Conservation (phyloP, 1,140 invertebrate species). For the Ceratosolen fusciceps region DNA sequence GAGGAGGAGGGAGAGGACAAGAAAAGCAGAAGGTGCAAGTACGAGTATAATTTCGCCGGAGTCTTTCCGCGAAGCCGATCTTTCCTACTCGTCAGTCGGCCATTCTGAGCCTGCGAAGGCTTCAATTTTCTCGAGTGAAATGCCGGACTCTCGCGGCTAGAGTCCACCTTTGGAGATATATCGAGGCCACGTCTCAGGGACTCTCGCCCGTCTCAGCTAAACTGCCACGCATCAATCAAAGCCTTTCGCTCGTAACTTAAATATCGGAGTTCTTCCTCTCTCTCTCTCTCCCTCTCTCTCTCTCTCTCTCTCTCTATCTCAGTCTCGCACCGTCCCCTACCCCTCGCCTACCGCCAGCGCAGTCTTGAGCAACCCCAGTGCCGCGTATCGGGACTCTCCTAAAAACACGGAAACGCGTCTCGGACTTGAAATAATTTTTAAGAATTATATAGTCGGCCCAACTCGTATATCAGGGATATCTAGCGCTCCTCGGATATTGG, state of each 20-base stretch:
- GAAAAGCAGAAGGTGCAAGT: background rate
- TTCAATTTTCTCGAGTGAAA: conserved; percentile 29
- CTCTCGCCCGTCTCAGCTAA: background rate
- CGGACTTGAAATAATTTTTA: too few relatives aligned
- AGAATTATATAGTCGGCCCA: too few relatives aligned
- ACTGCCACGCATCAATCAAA: too few relatives aligned
- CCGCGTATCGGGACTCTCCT: too few relatives aligned
- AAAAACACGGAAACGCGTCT: too few relatives aligned
- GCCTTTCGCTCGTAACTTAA: too few relatives aligned
- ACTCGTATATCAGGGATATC: background rate
- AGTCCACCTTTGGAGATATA: conserved; percentile 31
- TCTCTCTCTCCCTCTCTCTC: too few relatives aligned
- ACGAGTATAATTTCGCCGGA: conserved; percentile 18
- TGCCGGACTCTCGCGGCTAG: background rate
- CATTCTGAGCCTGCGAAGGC: background rate
- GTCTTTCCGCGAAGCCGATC: background rate
- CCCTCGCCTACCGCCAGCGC: background rate
- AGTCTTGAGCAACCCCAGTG: too few relatives aligned
- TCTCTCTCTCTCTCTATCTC: too few relatives aligned
- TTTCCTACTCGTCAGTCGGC: conserved; percentile 13
- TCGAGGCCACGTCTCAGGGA: conserved; percentile 26
- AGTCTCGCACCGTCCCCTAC: background rate
- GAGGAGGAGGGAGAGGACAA: background rate
- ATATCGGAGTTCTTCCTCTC: too few relatives aligned
- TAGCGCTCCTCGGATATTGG: conserved; percentile 25